These are phyloP conservation scores for Centrocercus urophasianus DNA, from an alignment of 2,113 vertebrate genomes.

Conservation along the genomic window DNA sequence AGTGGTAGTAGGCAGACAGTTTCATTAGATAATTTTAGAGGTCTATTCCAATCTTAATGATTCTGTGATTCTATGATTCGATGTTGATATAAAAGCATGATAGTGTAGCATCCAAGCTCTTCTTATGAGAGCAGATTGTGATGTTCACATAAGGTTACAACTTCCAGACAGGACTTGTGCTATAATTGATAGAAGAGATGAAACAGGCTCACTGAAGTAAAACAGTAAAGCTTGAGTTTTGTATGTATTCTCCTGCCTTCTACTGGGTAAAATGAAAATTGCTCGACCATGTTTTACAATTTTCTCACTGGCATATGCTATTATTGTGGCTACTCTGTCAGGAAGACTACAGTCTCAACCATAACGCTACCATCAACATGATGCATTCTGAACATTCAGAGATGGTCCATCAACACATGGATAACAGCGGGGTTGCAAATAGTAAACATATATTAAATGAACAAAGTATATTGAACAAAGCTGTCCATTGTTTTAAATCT, in stretches of 20 bases:
- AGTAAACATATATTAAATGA: not conserved
- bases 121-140: not conserved
- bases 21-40: no score
- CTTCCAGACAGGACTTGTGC: not conserved
- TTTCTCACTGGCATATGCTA: not conserved
- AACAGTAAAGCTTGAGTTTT: not conserved
- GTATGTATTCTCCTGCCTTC: slow-evolving; percentile 51
- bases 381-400: fast-evolving
- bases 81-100: not conserved
- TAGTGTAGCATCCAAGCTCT: not conserved
- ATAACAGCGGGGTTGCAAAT: not conserved
- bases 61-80: no score
- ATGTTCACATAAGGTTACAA: not conserved
- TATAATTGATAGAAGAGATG: not conserved
- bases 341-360: not conserved
- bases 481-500: not conserved
- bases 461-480: not conserved
- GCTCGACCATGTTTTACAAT: not conserved
- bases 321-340: fast-evolving
- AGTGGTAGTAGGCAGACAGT: no score
- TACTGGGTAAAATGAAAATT: slow-evolving; percentile 16
- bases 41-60: no score
- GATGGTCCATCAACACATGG: fast-evolving
- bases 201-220: not conserved
- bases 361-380: not conserved